Evolutionary conservation across 2,797 vertebrate genomes (phyloP).

Genomic region (Xenops minutus): DNA sequence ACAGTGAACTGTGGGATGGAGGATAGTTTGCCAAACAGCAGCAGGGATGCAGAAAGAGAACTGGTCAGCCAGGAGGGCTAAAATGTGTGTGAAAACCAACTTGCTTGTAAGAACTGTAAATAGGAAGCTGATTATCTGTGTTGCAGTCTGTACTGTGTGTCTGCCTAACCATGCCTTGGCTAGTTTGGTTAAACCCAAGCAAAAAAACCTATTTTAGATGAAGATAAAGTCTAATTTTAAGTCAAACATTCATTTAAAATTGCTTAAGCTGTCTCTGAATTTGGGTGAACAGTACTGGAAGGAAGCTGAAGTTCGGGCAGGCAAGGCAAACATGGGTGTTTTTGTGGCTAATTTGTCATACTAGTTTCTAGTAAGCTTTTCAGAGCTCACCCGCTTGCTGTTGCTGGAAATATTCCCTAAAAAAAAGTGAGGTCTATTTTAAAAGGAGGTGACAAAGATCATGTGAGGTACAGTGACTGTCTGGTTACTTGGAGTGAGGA

Average conservation of each 20-base stretch:
- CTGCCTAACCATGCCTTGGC: not conserved
- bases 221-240: not conserved
- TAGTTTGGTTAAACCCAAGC: not conserved
- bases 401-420: not conserved
- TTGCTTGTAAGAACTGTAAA: not conserved
- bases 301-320: not conserved
- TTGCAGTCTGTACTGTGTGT: not conserved
- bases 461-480: not conserved
- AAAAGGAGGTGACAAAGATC: constrained; percentile 23
- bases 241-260: constrained; percentile 4
- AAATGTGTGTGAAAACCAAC: not conserved
- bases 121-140: not conserved
- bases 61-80: not conserved
- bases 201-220: not conserved
- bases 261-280: not conserved
- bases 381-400: not conserved
- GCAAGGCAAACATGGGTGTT: not conserved
- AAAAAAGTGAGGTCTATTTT: not conserved
- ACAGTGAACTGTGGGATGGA: not conserved
- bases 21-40: not conserved
- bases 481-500: constrained; percentile 22
- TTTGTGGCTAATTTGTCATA: not conserved
- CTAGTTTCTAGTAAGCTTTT: constrained; percentile 1
- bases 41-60: not conserved
- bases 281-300: not conserved